Base-by-base conservation (phyloP, 2,797 vertebrate genomes). In the Pristis pectinata region DNA sequence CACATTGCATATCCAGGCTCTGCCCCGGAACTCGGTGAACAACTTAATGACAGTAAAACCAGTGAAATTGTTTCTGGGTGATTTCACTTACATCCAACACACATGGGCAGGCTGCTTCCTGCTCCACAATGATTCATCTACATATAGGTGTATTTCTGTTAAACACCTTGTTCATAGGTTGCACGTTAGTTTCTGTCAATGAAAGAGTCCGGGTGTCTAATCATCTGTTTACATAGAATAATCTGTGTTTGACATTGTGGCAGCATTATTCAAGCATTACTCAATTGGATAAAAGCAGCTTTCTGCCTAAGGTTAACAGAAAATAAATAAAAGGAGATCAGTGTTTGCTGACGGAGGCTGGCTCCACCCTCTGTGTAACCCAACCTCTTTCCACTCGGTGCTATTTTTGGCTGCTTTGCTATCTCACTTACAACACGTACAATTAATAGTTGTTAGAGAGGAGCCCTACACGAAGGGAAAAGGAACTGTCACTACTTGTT, bases 331-430 rank as follows among this genome's bases (percentile, higher is more conserved):
- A 72, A 93, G 22, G 92, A 93, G 92, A 34, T 53, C 27, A 94
- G 70, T 44, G 67, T 67, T 74, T 93, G 92, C 92, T 93, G 92
- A 74, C 67, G 37, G 34, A 34, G 93, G 70, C 67, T 76, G 70
- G 92, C 92, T 94, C 92, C 92, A 74, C 92, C 92, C 70, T 94
- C 92, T 94, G 67, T 59, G 95, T 95, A 96, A 95, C 96, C 95
- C 96, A 96, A 95, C 97, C 70, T 96, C 95, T 53, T 44, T 87
- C 96, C 95, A 74, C 70, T 53, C 34, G 53, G 41, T 94, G 41
- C 44, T 94, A 94, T 94, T 94, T 94, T 94, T 49, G 24, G 41
- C 92, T 53, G 70, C 92, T 70, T 94, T 94, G 27, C 92, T 94
- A 49, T 56, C 92, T 94, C 44, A 76, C 44, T 94, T 76, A 94